Base-by-base conservation (phyloP, 2,888 invertebrate genomes). In the Noctua fimbriata region DNA sequence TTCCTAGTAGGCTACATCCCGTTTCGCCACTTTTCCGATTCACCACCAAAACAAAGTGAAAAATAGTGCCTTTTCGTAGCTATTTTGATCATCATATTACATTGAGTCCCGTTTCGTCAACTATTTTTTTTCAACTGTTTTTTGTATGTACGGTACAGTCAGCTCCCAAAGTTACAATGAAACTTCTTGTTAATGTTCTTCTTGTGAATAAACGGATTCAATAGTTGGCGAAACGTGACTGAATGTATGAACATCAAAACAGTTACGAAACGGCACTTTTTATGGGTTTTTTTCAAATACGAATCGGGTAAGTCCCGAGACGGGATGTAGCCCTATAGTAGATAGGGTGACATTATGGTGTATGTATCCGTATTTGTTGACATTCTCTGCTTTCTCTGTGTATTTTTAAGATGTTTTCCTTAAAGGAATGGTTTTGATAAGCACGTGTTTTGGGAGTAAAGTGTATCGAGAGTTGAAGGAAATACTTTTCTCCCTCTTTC, bases 381-480 rank as follows among this genome's bases (percentile, higher is more conserved):
- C 21, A 32, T 52, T 36, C 16, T 69, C 18, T 4, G 41, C 3
- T 24, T 63, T 63, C 10, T 24, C 24, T 18, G 14, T 74, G 65
- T 77, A 24, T 52, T 65, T 76, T 14, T 74, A 49, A 49, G 14
- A 21, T 28, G 36, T 21, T 69, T 81, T 60, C 32, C 66, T 24
- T 14, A 21, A 49, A 66, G 28, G 44, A 47, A 60, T 41, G 52
- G 14, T 44, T 74, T 65, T 18, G 16, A 36, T 36, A 47, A n/a
- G 21, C 10, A 6, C 12, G 21, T 49, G 21, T 36, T 36, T n/a
- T 28, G 7, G n/a, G 36, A 16, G 58, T 16, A 47, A 47, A 76
- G 24, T 72, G 44, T 75, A 44, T 28, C 1, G 32, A 32, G 18
- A 24, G 14, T 58, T 75, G 5, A 7, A 72, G 44, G 28, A 71